These are phyloP conservation scores for Dicyrtomina minuta DNA, from an alignment of 2,888 invertebrate species.

Conservation along the genomic window DNA sequence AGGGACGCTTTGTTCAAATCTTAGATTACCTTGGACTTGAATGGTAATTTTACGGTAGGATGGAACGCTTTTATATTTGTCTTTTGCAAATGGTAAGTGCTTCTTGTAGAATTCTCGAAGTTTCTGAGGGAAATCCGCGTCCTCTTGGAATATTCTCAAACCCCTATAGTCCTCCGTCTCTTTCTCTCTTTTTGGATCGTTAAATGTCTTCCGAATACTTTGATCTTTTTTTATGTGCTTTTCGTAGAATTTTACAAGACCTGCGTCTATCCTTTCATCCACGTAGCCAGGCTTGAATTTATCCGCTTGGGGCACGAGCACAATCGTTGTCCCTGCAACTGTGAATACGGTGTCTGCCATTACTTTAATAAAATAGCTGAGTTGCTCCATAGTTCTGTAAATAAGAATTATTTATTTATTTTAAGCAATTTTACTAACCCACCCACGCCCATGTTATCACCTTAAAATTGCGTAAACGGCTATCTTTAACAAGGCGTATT, in stretches of 20 bases:
- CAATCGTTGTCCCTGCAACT: not conserved
- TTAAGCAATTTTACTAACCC: too few species aligned
- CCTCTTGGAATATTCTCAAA: not conserved
- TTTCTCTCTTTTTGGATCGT: not conserved
- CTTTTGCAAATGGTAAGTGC: not conserved
- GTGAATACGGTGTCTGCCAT: not conserved
- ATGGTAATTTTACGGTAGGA: not conserved
- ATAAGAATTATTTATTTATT: not conserved
- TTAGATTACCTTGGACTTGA: conserved; percentile 1
- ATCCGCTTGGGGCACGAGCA: not conserved
- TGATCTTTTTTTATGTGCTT: not conserved
- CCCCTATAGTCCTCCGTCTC: not conserved
- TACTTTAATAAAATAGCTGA: not conserved
- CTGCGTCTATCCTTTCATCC: not conserved
- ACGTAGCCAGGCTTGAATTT: not conserved
- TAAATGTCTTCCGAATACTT: not conserved
- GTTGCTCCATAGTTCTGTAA: not conserved
- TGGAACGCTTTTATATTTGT: not conserved
- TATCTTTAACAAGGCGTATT: too few species aligned
- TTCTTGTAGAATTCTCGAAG: not conserved
- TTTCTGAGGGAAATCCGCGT: not conserved
- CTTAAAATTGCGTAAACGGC: too few species aligned
- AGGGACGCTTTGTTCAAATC: not conserved
- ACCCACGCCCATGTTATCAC: too few species aligned
- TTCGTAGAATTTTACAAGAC: not conserved